Conservation (phyloP, 2,113 vertebrate genomes). For the Numenius arquata region DNA sequence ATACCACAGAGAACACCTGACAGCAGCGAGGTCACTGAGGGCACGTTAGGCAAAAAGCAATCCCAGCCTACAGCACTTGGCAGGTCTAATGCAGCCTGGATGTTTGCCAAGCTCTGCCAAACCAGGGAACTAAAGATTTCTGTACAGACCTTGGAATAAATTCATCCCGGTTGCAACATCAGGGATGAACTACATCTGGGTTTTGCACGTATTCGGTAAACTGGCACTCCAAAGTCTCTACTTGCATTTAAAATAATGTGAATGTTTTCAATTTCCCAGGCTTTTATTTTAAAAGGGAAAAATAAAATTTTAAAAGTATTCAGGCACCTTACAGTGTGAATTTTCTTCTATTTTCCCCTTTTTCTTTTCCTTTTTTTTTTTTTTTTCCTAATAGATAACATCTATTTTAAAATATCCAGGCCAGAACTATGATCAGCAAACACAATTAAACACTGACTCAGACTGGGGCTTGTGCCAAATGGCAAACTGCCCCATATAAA, state of each 20-base stretch:
- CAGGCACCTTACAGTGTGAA: background rate
- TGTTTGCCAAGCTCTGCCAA: background rate
- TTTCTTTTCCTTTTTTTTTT: background rate
- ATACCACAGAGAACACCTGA: background rate
- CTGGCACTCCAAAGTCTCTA: background rate
- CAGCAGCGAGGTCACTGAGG: background rate
- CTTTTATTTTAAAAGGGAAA: background rate
- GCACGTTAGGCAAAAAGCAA: background rate
- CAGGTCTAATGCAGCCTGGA: background rate
- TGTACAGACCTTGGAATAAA: background rate
- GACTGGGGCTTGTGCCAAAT: background rate
- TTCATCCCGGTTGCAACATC: background rate
- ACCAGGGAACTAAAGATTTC: background rate
- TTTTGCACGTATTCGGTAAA: background rate
- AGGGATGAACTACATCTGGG: background rate
- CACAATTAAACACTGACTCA: constrained; percentile 15
- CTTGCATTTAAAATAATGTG: background rate
- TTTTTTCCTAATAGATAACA: background rate
- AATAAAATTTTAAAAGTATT: background rate
- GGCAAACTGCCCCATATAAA: background rate
- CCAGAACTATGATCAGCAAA: background rate
- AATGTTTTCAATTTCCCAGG: background rate
- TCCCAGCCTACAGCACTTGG: background rate
- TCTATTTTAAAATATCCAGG: background rate
- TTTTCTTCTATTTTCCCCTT: background rate